Conservation (phyloP, 2,797 vertebrate genomes). For the Podargus strigoides region DNA sequence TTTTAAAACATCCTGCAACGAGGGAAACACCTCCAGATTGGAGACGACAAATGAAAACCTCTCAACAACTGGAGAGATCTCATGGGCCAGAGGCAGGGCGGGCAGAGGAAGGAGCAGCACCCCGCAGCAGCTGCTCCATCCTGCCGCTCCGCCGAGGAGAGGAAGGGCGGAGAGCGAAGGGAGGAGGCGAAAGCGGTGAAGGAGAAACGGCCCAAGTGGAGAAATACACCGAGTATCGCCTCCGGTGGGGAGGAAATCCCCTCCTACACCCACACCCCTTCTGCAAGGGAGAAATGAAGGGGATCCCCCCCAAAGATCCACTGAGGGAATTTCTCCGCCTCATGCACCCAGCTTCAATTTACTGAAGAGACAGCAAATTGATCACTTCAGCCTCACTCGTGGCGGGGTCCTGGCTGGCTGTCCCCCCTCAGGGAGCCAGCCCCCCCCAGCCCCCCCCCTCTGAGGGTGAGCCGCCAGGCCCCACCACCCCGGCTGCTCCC, state of each 20-base stretch:
- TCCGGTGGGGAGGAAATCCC: not conserved
- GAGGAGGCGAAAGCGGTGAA: not conserved
- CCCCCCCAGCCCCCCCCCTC: not conserved
- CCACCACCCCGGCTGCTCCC: not conserved
- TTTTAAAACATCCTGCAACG: not conserved
- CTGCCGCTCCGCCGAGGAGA: not conserved
- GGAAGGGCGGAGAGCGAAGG: slow-evolving; percentile 20
- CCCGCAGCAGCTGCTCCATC: not conserved
- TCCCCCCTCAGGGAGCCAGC: not conserved
- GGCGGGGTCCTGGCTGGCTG: not conserved
- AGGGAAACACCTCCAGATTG: not conserved
- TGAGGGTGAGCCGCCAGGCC: not conserved
- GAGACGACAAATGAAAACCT: fast-evolving
- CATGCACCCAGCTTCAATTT: not conserved
- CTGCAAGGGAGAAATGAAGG: not conserved
- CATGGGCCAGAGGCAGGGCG: not conserved
- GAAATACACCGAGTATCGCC: not conserved
- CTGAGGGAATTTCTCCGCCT: not conserved
- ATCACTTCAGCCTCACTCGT: not conserved
- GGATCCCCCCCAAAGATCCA: not conserved
- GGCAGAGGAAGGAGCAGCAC: not conserved
- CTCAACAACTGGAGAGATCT: not conserved
- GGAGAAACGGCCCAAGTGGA: not conserved
- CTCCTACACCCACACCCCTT: not conserved
- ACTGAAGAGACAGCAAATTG: not conserved